Conservation (phyloP, 1,140 invertebrate species). For the Drosophila pruinosa region DNA sequence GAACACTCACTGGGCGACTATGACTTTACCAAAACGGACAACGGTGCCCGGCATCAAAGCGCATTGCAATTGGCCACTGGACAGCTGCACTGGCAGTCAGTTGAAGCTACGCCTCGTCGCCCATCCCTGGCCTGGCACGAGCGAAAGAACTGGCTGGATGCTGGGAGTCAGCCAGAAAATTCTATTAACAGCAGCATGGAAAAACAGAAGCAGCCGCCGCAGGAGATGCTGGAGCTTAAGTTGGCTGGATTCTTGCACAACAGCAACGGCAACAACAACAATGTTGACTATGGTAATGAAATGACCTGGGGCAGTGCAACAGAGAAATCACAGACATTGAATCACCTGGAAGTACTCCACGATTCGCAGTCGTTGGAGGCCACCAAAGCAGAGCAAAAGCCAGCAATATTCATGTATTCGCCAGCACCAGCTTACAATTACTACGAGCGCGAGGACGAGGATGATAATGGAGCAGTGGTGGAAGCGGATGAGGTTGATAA, state of each 20-base stretch:
- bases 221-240: conserved; percentile 46
- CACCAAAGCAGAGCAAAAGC: neutral
- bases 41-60: conserved; percentile 50
- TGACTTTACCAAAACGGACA: conserved; percentile 20
- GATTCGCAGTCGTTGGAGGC: conserved; percentile 3
- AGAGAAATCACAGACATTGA: conserved; percentile 72
- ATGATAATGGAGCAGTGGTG: conserved; percentile 1
- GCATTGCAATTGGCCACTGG: conserved; percentile 53
- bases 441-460: conserved; percentile 11
- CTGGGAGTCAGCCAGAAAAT: conserved; percentile 71
- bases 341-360: conserved; percentile 51
- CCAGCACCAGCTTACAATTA: conserved; percentile 26
- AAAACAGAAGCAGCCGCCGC: conserved; percentile 35
- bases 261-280: conserved; percentile 9
- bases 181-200: conserved; percentile 67
- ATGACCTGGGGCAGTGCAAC: conserved; percentile 67
- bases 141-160: conserved; percentile 58
- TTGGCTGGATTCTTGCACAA: conserved; percentile 4
- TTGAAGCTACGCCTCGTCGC: neutral
- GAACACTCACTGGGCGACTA: neutral
- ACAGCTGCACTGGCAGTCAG: conserved; percentile 10
- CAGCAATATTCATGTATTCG: conserved; percentile 35
- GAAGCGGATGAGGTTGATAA: conserved; percentile 20
- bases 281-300: conserved; percentile 78
- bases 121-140: conserved; percentile 24